Evolutionary conservation across 2,113 vertebrate genomes (phyloP), one percentile per base, ranked within the genome.

Genomic region (Caracal caracal): DNA sequence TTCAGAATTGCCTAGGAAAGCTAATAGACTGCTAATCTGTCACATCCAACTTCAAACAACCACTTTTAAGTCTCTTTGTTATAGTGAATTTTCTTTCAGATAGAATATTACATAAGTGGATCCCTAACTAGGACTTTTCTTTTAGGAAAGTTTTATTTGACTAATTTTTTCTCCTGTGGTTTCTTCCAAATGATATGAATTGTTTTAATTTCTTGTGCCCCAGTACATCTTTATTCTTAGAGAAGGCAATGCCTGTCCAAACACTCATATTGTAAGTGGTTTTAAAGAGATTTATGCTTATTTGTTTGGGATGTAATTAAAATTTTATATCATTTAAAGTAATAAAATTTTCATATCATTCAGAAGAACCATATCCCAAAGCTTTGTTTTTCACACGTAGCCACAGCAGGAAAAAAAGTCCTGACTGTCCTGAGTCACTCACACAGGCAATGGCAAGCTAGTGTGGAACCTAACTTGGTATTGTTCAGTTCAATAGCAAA

Each of bases 101-200:
- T 76, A 79, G 70, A 61, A 59, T 68, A 90, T 90, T 91, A 82
- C 66, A 6, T 73, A 92, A 61, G 4, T 73, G 37, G 40, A 79
- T 86, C 20, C 33, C 1, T 63, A n/a, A 51, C 10, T 63, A 73
- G 20, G 13, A 76, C 35, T 93, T 70, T 80, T 90, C 43, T 76
- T 87, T 86, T 59, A 73, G 78, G 19, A 71, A 56, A 95, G 10
- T 85, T 87, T 47, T 59, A 66, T 78, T 80, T 92, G 19, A 94
- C 65, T 89, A 11, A 30, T 9, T 78, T 95, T 95, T 90, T 91
- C n/a, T 20, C 73, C 22, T 73, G 15, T 80, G 26, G 16, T 84
- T 16, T 70, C 28, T 85, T 80, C 66, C 10, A 47, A 78, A 40
- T 6, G 4, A 71, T 51, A 20, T 43, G 9, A 43, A 51, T 47